phyloP scores from a whole-genome alignment of 2,113 vertebrate species.

The Caranx melampygus region DNA sequence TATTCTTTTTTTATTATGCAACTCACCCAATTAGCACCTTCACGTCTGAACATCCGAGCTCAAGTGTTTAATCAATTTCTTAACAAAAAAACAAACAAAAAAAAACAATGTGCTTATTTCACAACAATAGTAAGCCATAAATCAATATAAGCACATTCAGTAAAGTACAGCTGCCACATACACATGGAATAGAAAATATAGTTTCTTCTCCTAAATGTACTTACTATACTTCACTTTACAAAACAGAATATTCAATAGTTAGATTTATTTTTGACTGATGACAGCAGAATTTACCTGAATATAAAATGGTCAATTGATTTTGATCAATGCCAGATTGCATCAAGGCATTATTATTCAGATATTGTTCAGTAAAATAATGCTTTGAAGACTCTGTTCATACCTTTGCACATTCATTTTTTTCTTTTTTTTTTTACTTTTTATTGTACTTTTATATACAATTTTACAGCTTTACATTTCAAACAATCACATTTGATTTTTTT shows the following conservation, averaged over 20 bases:
- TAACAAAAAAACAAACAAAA: conserved; percentile 12
- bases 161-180: conserved; percentile 49
- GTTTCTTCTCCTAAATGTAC: conserved; percentile 38
- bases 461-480: conserved; percentile 66
- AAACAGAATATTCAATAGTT: conserved; percentile 53
- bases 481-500: conserved; percentile 39
- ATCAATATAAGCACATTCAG: conserved; percentile 48
- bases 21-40: conserved; percentile 11
- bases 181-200: conserved; percentile 55
- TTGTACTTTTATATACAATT: conserved; percentile 63
- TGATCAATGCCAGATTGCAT: conserved; percentile 17
- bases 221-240: conserved; percentile 59
- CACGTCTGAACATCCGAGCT: not conserved
- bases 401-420: conserved; percentile 41
- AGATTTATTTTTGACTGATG: conserved; percentile 32
- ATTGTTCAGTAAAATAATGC: conserved; percentile 41
- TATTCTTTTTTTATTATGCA: conserved; percentile 11
- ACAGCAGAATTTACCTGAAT: conserved; percentile 56
- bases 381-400: conserved; percentile 41
- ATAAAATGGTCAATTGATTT: conserved; percentile 54
- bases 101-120: conserved; percentile 36
- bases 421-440: conserved; percentile 17
- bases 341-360: conserved; percentile 33
- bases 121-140: conserved; percentile 51
- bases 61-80: conserved; percentile 20